phyloP scores from a whole-genome alignment of 2,797 vertebrate species.

The Catamblyrhynchus diadema region DNA sequence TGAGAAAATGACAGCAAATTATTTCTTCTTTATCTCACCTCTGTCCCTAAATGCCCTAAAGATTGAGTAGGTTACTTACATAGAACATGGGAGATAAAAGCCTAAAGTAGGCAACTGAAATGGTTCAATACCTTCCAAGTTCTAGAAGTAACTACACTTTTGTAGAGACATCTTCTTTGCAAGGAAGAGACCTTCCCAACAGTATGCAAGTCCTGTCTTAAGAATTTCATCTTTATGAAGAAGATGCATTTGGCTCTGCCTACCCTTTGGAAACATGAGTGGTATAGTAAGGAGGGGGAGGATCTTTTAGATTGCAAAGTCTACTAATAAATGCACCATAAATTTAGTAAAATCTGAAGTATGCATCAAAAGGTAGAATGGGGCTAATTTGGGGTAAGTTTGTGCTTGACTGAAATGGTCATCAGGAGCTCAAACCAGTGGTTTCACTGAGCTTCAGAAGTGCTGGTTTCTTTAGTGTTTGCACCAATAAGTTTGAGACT shows the following conservation, averaged over 20 bases:
- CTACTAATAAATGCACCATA: neutral
- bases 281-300: neutral
- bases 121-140: neutral
- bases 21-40: neutral
- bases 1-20: neutral
- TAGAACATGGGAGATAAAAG: neutral
- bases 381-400: neutral
- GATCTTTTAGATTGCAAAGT: neutral
- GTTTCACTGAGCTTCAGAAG: neutral
- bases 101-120: neutral
- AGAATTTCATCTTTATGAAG: neutral
- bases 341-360: neutral
- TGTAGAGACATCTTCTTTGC: neutral
- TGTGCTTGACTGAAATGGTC: neutral
- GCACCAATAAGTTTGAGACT: neutral
- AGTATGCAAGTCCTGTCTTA: neutral
- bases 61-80: neutral
- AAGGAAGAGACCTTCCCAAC: neutral
- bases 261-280: neutral
- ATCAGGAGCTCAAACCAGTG: neutral
- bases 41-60: neutral
- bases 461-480: neutral
- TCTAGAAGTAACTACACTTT: neutral
- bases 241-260: neutral
- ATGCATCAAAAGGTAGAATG: neutral